Conservation (phyloP, 2,797 vertebrate species). For the Sternotherus odoratus region DNA sequence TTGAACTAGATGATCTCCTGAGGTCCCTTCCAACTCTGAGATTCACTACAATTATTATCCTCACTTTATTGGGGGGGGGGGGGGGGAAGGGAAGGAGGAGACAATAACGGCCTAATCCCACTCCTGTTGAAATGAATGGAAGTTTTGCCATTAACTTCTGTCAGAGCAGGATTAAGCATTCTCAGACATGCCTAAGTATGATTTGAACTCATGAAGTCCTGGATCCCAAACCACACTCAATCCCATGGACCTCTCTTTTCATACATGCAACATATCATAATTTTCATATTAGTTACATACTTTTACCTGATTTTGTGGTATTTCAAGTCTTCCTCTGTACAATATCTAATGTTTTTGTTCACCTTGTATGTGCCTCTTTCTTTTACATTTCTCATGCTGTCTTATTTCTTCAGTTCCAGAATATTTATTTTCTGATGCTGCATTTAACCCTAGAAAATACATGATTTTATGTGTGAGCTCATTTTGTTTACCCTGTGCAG, state of each 20-base stretch:
- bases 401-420: not conserved
- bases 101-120: constrained; percentile 67
- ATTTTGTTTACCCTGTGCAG: not conserved
- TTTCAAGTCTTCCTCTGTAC: not conserved
- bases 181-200: constrained; percentile 17
- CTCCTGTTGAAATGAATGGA: constrained; percentile 49
- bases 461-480: not conserved
- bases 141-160: constrained; percentile 43
- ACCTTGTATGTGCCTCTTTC: not conserved
- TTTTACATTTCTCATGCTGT: not conserved
- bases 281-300: not conserved
- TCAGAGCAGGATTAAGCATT: constrained; percentile 23
- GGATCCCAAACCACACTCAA: not conserved
- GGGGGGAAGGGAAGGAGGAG: constrained; percentile 26
- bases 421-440: not conserved
- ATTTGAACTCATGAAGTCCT: constrained; percentile 8
- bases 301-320: not conserved
- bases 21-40: too few species aligned
- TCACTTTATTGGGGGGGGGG: constrained; percentile 66
- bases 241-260: not conserved
- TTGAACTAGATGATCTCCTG: too few species aligned
- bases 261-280: not conserved
- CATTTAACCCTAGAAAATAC: fast-evolving
- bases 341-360: not conserved
- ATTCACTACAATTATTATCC: constrained; percentile 78